Base-by-base conservation (phyloP, 2,797 vertebrate genomes). In the Ctenosaura bakeri region DNA sequence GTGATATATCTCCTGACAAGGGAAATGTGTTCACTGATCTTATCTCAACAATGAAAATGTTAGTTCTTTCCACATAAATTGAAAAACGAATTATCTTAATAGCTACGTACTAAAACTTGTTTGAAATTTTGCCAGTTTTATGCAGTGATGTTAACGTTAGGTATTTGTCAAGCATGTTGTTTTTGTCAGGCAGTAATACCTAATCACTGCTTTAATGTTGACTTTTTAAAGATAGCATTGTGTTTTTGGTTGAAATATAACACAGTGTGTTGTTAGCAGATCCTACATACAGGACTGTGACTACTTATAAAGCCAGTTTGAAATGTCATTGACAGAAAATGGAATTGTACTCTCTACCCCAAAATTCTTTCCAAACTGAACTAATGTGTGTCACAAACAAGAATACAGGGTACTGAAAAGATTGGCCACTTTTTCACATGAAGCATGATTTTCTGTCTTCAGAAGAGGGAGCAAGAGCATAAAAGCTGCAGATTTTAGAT, bases 1-100 rank as follows among this genome's bases (percentile, higher is more conserved):
- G 56, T 79, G 85, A 88, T 91, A 22, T 82, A 91, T 46, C 90
- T 93, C 91, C 93, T 94, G 94, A 94, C 94, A 91, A 89, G 77
- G 87, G 50, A 92, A 94, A n/a, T 85, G 7, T 86, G 50, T 91
- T 74, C 24, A 71, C 59, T 91, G 79, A 88, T 92, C 90, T 92
- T 94, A 94, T 89, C 86, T 77, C 81, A 83, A 56, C 94, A 92
- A 92, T 94, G 94, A 94, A 94, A 96, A 91, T 64, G 54, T 50
- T 76, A 42, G 12, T 85, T 71, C 50, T 80, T 69, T 59, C 24
- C 92, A 94, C 88, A 62, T 42, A 84, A 89, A 83, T 18, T 77
- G 26, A 91, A 46, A 93, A 91, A 54, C 12, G 24, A 86, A 74
- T 92, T 46, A 84, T 93, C 88, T 91, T 73, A 89, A 86, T 89